Evolutionary conservation across 2,113 vertebrate genomes (phyloP).

Genomic region (Himantopus leucocephalus): DNA sequence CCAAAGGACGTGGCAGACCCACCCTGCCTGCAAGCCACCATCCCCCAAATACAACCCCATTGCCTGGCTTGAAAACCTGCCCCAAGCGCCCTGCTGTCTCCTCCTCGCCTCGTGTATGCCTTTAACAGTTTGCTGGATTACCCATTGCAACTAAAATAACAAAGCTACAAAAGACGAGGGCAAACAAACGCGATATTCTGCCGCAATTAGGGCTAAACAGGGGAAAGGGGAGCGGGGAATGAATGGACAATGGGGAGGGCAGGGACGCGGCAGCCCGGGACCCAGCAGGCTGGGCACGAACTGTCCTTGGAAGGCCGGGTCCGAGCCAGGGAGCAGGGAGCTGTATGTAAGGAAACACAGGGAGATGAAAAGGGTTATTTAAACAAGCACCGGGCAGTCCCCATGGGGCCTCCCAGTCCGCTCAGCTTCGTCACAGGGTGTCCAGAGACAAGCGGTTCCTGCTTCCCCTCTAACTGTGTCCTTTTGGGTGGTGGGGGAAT

Average conservation of each 20-base stretch:
- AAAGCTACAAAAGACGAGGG: slow-evolving; percentile 51
- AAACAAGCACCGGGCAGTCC: slow-evolving; percentile 16
- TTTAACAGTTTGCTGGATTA: slow-evolving; percentile 46
- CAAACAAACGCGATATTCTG: slow-evolving; percentile 6
- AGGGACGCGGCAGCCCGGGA: not conserved
- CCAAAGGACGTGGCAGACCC: not conserved
- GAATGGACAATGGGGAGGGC: slow-evolving; percentile 46
- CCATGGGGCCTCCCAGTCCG: not conserved
- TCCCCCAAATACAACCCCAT: not conserved
- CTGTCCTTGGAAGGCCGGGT: slow-evolving; percentile 2
- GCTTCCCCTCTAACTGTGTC: not conserved
- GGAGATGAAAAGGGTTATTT: slow-evolving; percentile 50
- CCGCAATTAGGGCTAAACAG: slow-evolving; percentile 55
- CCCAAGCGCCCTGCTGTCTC: not conserved
- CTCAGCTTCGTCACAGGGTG: not conserved
- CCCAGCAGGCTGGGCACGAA: not conserved
- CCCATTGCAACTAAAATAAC: slow-evolving; percentile 56
- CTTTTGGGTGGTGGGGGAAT: slow-evolving; percentile 14
- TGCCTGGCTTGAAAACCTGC: not conserved
- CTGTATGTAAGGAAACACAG: not conserved
- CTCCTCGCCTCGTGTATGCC: not conserved
- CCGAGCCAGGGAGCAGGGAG: not conserved
- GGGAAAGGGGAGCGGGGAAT: slow-evolving; percentile 15
- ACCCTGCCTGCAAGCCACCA: not conserved
- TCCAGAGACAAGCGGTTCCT: not conserved